Evolutionary conservation across 2,888 invertebrate genomes (phyloP).

Genomic region (Ommatoiulus sabulosus): DNA sequence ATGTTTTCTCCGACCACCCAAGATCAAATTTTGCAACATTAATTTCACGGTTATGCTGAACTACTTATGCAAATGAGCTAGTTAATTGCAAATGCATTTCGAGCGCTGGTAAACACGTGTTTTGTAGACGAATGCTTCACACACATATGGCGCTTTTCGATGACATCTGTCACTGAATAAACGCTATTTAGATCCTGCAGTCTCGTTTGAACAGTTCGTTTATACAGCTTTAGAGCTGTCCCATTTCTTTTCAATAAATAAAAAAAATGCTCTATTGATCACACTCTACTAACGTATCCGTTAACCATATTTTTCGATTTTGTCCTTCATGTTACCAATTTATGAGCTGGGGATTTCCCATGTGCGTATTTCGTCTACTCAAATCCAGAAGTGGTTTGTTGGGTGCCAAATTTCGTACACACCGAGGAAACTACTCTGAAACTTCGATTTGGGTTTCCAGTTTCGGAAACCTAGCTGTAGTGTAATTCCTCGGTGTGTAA

Average conservation of each 20-base stretch:
- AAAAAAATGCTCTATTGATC: not conserved
- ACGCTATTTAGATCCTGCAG: not conserved
- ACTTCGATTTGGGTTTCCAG: not conserved
- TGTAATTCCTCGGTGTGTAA: too few relatives aligned
- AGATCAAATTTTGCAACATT: not conserved
- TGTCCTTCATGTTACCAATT: not conserved
- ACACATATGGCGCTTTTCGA: not conserved
- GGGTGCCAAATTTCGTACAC: not conserved
- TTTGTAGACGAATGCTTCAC: not conserved
- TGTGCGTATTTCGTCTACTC: not conserved
- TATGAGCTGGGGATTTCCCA: not conserved
- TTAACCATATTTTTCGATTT: not conserved
- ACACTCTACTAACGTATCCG: not conserved
- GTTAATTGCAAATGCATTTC: not conserved
- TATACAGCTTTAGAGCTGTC: not conserved
- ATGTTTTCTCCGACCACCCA: too few relatives aligned
- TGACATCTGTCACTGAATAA: not conserved
- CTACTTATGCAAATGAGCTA: not conserved
- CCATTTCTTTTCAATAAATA: conserved; percentile 20
- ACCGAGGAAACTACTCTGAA: too few relatives aligned
- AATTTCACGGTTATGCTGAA: not conserved
- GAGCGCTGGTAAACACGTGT: not conserved
- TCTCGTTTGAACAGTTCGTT: not conserved
- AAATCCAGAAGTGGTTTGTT: not conserved
- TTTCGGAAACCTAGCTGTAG: not conserved